A percentile compares a stretch with the other conserved stretches of the same genome.
These are phyloP conservation scores for Heliconius ismenius DNA, from an alignment of 2,888 invertebrate genomes.

Conservation along the genomic window DNA sequence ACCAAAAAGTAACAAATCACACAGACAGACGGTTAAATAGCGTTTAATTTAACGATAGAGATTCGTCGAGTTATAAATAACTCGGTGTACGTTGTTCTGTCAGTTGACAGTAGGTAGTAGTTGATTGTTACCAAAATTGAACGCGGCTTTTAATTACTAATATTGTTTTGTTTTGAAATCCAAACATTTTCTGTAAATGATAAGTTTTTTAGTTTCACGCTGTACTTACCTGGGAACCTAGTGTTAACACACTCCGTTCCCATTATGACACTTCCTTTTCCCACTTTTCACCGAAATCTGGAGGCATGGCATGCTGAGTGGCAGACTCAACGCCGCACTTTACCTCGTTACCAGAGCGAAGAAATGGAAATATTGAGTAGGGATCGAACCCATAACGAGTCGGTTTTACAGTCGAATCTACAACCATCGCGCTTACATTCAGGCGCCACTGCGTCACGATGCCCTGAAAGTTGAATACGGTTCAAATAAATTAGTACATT, in stretches of 20 bases:
- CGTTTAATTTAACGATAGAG: conserved; percentile 7
- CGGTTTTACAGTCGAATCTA: neutral
- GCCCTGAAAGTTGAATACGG: neutral
- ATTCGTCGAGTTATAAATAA: conserved; percentile 6
- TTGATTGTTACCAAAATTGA: neutral
- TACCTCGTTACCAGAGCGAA: too few relatives aligned
- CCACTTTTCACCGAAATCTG: too few relatives aligned
- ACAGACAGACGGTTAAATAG: neutral
- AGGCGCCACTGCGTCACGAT: neutral
- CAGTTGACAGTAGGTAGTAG: neutral
- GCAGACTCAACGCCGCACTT: too few relatives aligned
- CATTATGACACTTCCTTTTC: too few relatives aligned
- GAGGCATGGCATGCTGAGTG: too few relatives aligned
- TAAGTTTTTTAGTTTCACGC: too few relatives aligned
- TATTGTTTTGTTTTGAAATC: neutral
- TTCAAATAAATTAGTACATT: conserved; percentile 1
- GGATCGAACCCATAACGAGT: too few relatives aligned
- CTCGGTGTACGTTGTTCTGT: neutral
- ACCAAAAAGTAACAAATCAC: neutral
- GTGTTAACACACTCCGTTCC: too few relatives aligned
- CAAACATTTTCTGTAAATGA: too few relatives aligned
- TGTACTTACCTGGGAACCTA: too few relatives aligned
- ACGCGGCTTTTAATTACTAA: neutral
- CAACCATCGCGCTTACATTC: too few relatives aligned
- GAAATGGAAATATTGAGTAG: too few relatives aligned